Evolutionary conservation across 2,797 vertebrate species (phyloP).

Genomic region (Pogonophryne albipinna): DNA sequence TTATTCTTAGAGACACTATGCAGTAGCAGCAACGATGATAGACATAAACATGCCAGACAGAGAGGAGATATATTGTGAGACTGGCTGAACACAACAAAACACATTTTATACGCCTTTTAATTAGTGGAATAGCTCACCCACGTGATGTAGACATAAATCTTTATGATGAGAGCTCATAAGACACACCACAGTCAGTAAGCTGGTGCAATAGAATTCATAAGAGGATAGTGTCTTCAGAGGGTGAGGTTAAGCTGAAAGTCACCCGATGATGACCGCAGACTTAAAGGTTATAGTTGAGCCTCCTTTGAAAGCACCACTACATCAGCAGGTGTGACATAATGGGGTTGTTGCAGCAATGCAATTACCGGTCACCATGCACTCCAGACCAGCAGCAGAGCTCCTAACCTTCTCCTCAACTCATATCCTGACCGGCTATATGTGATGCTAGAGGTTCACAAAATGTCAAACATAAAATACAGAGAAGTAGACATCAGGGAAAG

Average conservation of each 20-base stretch:
- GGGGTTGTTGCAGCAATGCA: slow-evolving; percentile 21
- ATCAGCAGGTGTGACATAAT: slow-evolving; percentile 40
- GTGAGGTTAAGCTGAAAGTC: slow-evolving; percentile 25
- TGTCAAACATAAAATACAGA: too few species aligned
- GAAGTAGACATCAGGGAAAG: too few species aligned
- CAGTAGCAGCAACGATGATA: slow-evolving; percentile 31
- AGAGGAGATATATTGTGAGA: slow-evolving; percentile 15
- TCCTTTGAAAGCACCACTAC: slow-evolving; percentile 29
- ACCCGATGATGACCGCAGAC: slow-evolving; percentile 29
- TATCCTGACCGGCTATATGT: background rate
- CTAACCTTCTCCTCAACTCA: background rate
- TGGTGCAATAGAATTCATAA: slow-evolving; percentile 27
- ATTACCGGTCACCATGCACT: slow-evolving; percentile 16
- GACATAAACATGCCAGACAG: slow-evolving; percentile 29
- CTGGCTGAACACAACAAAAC: slow-evolving; percentile 13
- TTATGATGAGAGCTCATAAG: slow-evolving; percentile 38
- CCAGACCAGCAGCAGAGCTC: slow-evolving; percentile 1
- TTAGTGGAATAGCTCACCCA: slow-evolving; percentile 21
- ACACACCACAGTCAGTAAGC: slow-evolving; percentile 15
- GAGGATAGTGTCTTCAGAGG: slow-evolving; percentile 27
- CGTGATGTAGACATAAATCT: slow-evolving; percentile 36
- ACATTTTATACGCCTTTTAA: slow-evolving; percentile 37
- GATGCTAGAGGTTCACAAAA: background rate
- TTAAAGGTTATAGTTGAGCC: slow-evolving; percentile 25
- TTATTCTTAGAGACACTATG: slow-evolving; percentile 45